Percentiles rank a stretch among this genome's conserved stretches.
phyloP scores from a whole-genome alignment of 2,113 vertebrate genomes.

The Heloderma charlesbogerti region DNA sequence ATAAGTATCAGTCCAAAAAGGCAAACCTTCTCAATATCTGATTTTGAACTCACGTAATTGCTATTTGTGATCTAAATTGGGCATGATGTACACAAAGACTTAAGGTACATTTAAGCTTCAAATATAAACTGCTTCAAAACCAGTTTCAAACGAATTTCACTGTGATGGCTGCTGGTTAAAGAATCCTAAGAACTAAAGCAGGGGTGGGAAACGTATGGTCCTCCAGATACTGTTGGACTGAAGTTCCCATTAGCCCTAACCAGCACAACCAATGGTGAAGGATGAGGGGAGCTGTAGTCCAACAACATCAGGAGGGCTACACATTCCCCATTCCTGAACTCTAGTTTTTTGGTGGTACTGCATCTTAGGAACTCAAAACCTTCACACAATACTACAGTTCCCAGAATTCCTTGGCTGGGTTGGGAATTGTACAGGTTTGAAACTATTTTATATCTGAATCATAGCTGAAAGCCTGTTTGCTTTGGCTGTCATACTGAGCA shows the following conservation, averaged over 20 bases:
- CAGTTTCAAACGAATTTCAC: not conserved
- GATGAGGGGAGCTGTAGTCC: no score
- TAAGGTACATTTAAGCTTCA: not conserved
- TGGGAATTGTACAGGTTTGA: not conserved
- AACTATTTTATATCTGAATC: not conserved
- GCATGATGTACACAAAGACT: not conserved
- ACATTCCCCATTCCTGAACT: no score
- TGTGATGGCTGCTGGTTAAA: not conserved
- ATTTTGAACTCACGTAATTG: rapidly evolving
- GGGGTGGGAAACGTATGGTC: no score
- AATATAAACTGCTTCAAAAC: not conserved
- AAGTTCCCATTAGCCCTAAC: no score
- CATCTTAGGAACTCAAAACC: not conserved
- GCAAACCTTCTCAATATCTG: not conserved
- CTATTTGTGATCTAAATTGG: not conserved
- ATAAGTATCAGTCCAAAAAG: not conserved
- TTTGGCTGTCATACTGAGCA: not conserved
- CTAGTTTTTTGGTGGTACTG: not conserved
- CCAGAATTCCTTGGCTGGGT: not conserved
- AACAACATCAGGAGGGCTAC: no score
- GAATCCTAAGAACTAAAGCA: not conserved
- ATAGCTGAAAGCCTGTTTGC: not conserved
- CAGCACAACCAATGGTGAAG: no score
- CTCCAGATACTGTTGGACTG: no score
- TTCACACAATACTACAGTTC: not conserved